Percentiles rank a stretch among this genome's conserved stretches.
Evolutionary conservation across 2,797 vertebrate genomes (phyloP).

Genomic region (Siniperca undulata): DNA sequence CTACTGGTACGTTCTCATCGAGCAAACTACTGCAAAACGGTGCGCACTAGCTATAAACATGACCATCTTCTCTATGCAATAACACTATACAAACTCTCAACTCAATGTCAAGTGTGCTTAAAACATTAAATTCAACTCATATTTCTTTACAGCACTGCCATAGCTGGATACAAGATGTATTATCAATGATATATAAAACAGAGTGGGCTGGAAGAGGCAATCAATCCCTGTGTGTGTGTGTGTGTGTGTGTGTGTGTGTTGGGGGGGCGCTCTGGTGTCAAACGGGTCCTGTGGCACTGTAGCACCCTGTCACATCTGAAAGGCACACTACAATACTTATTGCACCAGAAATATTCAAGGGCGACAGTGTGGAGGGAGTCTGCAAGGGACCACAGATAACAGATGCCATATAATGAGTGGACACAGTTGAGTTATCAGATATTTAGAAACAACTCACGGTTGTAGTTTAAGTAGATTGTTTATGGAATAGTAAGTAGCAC

Average conservation of each 20-base stretch:
- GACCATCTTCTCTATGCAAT: conserved; percentile 26
- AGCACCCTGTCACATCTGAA: conserved; percentile 54
- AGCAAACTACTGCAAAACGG: conserved; percentile 48
- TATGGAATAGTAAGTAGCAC: background rate
- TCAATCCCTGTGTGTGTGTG: conserved; percentile 44
- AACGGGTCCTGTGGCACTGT: conserved; percentile 52
- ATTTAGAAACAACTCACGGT: conserved; percentile 1
- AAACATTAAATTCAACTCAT: conserved; percentile 60
- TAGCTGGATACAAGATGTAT: conserved; percentile 38
- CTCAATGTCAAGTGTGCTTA: conserved; percentile 49
- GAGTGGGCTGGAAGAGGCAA: conserved; percentile 51
- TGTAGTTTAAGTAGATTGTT: background rate
- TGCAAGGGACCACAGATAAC: background rate
- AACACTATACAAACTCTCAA: conserved; percentile 44
- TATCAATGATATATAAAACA: conserved; percentile 45
- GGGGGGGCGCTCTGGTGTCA: conserved; percentile 38
- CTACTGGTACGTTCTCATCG: conserved; percentile 25
- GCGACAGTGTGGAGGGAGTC: conserved; percentile 8
- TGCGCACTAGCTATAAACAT: conserved; percentile 32
- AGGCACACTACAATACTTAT: conserved; percentile 24
- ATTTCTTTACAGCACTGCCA: conserved; percentile 50
- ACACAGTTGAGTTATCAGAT: background rate
- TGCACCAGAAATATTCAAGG: conserved; percentile 39
- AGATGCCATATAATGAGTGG: conserved; percentile 2
- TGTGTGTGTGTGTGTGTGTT: too few species aligned